Conservation (phyloP, 2,113 vertebrate genomes). For the Ia io region DNA sequence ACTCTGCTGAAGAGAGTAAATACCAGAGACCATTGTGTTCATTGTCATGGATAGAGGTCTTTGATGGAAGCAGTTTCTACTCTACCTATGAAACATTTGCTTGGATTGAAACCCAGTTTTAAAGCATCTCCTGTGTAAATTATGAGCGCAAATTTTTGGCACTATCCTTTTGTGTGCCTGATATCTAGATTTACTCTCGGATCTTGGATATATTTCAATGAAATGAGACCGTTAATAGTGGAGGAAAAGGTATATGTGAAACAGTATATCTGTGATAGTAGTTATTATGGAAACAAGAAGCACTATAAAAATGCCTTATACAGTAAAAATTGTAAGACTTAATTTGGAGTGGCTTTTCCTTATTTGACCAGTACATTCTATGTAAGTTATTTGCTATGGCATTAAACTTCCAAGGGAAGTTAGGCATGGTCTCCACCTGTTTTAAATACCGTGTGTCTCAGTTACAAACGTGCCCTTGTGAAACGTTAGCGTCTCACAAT, state of each 20-base stretch:
- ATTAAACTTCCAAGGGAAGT: conserved; percentile 58
- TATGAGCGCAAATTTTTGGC: background rate
- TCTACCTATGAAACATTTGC: background rate
- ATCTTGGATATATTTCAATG: background rate
- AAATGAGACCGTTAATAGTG: background rate
- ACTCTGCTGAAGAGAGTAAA: background rate
- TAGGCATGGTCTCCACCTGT: conserved; percentile 21
- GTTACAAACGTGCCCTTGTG: background rate
- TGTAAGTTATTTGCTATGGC: background rate
- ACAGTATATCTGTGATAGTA: background rate
- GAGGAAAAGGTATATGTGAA: background rate
- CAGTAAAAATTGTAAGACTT: background rate
- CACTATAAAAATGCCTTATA: background rate
- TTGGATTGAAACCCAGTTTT: background rate
- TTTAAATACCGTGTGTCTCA: conserved; percentile 33
- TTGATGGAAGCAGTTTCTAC: background rate
- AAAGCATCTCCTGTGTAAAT: background rate
- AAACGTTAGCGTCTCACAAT: conserved; percentile 14
- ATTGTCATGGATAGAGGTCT: background rate
- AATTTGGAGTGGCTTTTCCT: conserved; percentile 28
- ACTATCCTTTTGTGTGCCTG: background rate
- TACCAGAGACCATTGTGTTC: background rate
- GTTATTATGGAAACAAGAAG: conserved; percentile 13
- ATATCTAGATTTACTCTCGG: background rate
- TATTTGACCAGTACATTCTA: conserved; percentile 44